These are phyloP conservation scores for Antechinus stuartii DNA, from an alignment of 2,113 vertebrate species.

Conservation along the genomic window DNA sequence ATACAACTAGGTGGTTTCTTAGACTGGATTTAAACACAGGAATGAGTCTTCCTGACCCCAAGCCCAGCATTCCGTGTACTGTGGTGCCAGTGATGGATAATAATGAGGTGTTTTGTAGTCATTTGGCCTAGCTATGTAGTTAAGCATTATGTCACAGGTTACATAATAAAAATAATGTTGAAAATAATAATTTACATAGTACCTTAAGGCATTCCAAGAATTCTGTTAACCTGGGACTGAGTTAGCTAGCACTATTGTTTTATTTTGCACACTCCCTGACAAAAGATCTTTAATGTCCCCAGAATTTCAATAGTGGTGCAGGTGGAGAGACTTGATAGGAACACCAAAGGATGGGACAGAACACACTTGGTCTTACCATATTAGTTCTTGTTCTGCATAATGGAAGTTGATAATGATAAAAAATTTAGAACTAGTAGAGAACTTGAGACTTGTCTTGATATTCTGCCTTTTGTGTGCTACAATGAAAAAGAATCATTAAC, in stretches of 20 bases:
- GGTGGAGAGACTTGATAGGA: neutral
- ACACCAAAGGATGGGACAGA: neutral
- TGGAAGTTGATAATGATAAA: no score
- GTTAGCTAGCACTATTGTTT: neutral
- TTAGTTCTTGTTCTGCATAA: neutral
- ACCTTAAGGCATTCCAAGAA: neutral
- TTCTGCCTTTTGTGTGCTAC: neutral
- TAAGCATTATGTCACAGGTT: neutral
- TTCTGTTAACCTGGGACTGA: neutral
- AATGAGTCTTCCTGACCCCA: neutral
- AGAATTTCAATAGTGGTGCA: neutral
- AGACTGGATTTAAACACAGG: neutral
- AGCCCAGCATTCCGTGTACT: neutral
- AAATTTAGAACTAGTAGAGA: neutral
- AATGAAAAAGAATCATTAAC: neutral
- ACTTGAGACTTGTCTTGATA: neutral
- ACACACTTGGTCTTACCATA: neutral
- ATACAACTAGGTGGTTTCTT: no score
- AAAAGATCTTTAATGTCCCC: neutral
- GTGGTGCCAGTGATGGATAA: neutral
- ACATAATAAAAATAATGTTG: no score
- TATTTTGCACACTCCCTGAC: neutral
- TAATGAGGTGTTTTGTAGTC: neutral
- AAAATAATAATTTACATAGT: no score
- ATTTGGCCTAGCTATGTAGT: neutral